A percentile compares a stretch with the other conserved stretches of the same genome.
phyloP scores from a whole-genome alignment of 2,113 vertebrate species.

The Bolborhynchus lineola region DNA sequence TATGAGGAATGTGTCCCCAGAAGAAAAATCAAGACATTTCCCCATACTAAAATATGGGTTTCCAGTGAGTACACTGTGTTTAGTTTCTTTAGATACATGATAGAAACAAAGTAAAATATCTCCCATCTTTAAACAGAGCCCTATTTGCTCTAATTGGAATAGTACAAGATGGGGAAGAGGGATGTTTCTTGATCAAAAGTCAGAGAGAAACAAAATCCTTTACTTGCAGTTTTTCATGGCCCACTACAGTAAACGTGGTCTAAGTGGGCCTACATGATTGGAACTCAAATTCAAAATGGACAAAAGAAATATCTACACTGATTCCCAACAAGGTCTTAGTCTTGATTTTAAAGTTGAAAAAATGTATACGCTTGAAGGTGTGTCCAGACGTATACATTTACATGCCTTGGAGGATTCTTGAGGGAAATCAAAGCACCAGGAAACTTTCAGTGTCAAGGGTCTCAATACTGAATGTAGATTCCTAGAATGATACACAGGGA shows the following conservation, averaged over 20 bases:
- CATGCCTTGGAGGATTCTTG: neutral
- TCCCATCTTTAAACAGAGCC: neutral
- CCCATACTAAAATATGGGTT: neutral
- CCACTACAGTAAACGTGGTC: neutral
- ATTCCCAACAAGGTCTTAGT: neutral
- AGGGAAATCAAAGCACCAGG: neutral
- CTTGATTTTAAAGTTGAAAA: neutral
- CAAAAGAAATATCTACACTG: neutral
- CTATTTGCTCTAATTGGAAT: neutral
- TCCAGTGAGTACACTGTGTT: neutral
- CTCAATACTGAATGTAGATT: neutral
- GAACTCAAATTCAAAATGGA: neutral
- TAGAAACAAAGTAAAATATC: neutral
- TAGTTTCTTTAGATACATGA: neutral
- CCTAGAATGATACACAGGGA: neutral
- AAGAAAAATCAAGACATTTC: neutral
- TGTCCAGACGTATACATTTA: neutral
- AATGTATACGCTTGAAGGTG: neutral
- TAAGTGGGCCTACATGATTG: neutral
- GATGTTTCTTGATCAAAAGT: neutral
- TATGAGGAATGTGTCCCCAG: neutral
- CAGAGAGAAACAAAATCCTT: neutral
- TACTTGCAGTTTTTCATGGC: neutral
- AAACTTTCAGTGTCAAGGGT: neutral
- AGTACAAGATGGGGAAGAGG: neutral